phyloP scores from a whole-genome alignment of 2,113 vertebrate genomes.

The Rhinoderma darwinii region DNA sequence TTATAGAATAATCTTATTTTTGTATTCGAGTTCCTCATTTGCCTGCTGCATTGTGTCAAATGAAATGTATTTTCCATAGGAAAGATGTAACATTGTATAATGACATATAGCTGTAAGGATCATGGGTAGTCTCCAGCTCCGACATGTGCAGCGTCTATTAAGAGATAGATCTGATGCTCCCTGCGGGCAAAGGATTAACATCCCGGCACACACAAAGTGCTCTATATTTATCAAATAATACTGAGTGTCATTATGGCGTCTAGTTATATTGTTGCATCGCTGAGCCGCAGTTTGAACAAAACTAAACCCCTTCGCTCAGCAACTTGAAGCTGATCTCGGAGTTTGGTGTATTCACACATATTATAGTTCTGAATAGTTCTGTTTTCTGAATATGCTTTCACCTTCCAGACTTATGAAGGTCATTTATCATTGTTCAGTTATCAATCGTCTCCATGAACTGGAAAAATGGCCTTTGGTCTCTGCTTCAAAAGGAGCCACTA shows the following conservation, averaged over 20 bases:
- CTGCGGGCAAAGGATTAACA: conserved; percentile 38
- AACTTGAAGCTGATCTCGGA: not conserved
- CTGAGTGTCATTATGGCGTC: conserved; percentile 36
- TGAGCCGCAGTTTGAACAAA: not conserved
- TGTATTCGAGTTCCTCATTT: not conserved
- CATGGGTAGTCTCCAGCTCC: conserved; percentile 3
- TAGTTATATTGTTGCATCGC: not conserved
- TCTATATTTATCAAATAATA: conserved; percentile 54
- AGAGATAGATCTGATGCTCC: conserved; percentile 32
- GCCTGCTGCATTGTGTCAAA: not conserved
- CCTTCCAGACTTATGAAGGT: not conserved
- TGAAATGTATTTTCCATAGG: not conserved
- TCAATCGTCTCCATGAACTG: not conserved
- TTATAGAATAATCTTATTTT: not conserved
- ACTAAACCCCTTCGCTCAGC: conserved; percentile 20
- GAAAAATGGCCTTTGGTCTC: not conserved
- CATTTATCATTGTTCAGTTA: not conserved
- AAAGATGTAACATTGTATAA: conserved; percentile 20
- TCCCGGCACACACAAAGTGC: conserved; percentile 41
- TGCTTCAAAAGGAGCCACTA: too few species aligned
- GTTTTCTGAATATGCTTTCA: not conserved
- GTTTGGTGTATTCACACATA: not conserved
- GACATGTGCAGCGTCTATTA: conserved; percentile 25
- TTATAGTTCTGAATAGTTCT: not conserved
- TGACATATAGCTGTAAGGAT: not conserved